Percentiles rank a stretch among this genome's conserved stretches.
Conservation (phyloP, 2,113 vertebrate genomes). For the Calyptommatus sinebrachiatus region DNA sequence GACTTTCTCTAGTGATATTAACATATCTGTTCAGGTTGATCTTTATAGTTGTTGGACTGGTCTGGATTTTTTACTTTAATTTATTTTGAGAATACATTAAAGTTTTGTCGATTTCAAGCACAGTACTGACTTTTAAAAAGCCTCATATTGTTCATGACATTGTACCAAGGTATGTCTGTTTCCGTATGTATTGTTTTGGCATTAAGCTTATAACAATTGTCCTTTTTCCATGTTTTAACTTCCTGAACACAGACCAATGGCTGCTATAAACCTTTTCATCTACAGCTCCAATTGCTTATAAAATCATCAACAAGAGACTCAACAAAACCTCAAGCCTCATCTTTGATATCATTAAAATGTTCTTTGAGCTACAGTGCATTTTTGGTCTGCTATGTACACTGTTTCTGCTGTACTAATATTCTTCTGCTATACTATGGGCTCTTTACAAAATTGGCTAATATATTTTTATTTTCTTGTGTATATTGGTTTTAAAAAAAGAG, state of each 20-base stretch:
- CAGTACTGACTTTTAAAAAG: neutral
- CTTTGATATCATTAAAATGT: too few species aligned
- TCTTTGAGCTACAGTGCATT: too few species aligned
- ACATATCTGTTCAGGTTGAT: neutral
- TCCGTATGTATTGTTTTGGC: neutral
- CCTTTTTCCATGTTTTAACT: neutral
- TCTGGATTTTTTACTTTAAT: neutral
- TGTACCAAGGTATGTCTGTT: neutral
- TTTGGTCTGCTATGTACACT: too few species aligned
- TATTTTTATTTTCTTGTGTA: neutral
- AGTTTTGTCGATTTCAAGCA: neutral
- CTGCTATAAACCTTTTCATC: neutral
- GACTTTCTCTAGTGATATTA: neutral
- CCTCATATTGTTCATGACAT: neutral
- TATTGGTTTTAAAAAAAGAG: neutral
- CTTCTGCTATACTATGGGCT: too few species aligned
- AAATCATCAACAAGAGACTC: neutral
- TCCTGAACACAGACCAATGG: neutral
- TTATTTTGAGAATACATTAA: neutral
- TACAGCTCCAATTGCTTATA: neutral
- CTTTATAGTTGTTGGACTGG: neutral
- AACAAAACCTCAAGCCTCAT: too few species aligned
- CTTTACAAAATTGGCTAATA: neutral
- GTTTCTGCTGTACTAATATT: too few species aligned
- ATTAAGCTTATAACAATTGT: neutral